Evolutionary conservation across 2,797 vertebrate genomes (phyloP).

Genomic region (Tachyglossus aculeatus): DNA sequence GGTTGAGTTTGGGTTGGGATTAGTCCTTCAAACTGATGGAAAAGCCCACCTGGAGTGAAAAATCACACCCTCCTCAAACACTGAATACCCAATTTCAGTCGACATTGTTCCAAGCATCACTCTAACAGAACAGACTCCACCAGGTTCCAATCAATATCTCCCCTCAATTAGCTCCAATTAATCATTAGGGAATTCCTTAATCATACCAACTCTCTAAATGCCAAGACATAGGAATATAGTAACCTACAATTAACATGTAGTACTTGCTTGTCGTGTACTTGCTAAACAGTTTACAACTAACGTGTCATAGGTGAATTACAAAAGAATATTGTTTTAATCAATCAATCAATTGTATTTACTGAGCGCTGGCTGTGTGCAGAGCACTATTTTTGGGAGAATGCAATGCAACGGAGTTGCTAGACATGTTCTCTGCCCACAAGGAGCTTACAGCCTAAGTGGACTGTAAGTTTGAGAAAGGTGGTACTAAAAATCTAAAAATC

Average conservation of each 20-base stretch:
- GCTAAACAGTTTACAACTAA: slow-evolving; percentile 50
- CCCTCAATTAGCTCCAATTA: slow-evolving; percentile 63
- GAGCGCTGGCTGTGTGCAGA: no score
- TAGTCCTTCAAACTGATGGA: no score
- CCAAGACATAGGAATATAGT: slow-evolving; percentile 51
- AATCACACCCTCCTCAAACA: no score
- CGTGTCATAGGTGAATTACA: slow-evolving; percentile 32
- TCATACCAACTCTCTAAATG: slow-evolving; percentile 54
- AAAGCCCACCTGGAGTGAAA: no score
- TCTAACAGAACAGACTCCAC: slow-evolving; percentile 38
- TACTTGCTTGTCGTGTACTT: slow-evolving; percentile 55
- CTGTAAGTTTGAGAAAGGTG: slow-evolving; percentile 47
- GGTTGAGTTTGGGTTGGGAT: no score
- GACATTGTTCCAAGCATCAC: slow-evolving; percentile 27
- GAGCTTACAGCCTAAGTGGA: no score
- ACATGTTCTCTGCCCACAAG: no score
- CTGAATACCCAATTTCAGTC: slow-evolving; percentile 51
- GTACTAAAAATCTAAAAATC: no score
- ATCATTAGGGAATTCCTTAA: slow-evolving; percentile 55
- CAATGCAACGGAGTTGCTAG: no score
- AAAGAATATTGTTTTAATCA: slow-evolving; percentile 37
- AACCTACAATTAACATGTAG: slow-evolving; percentile 49
- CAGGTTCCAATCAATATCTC: slow-evolving; percentile 39
- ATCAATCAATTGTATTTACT: no score
- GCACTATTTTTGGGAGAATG: no score